phyloP scores from a whole-genome alignment of 1,140 invertebrate genomes.

The Macrocentrus cingulum region DNA sequence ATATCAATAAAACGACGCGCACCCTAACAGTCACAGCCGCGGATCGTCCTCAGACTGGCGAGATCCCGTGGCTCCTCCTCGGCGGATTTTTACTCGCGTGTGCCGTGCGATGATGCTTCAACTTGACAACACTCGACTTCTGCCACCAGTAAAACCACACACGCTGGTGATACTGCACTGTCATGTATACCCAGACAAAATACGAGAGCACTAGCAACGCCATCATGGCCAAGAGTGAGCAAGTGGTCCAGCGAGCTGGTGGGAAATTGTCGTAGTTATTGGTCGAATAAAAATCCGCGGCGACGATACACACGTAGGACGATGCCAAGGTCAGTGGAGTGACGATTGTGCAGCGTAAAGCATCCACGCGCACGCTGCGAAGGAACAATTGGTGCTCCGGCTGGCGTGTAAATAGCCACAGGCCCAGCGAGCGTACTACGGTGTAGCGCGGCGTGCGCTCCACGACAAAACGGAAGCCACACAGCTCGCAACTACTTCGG shows the following conservation, averaged over 20 bases:
- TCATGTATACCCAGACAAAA: slow-evolving; percentile 57
- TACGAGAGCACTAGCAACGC: slow-evolving; percentile 56
- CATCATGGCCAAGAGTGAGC: slow-evolving; percentile 56
- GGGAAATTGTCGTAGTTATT: slow-evolving; percentile 55
- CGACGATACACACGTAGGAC: slow-evolving; percentile 58
- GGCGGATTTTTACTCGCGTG: slow-evolving; percentile 18
- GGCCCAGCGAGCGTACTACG: slow-evolving; percentile 35
- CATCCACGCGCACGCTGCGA: slow-evolving; percentile 45
- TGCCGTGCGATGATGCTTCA: slow-evolving; percentile 20
- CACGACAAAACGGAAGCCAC: slow-evolving; percentile 43
- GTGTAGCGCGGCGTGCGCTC: slow-evolving; percentile 42
- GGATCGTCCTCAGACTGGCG: slow-evolving; percentile 26
- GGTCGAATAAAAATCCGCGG: slow-evolving; percentile 57
- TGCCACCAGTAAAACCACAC: slow-evolving; percentile 63
- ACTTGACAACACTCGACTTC: slow-evolving; percentile 54
- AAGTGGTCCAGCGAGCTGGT: slow-evolving; percentile 55
- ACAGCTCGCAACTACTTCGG: slow-evolving; percentile 51
- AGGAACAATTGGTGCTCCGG: slow-evolving; percentile 40
- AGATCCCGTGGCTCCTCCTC: slow-evolving; percentile 21
- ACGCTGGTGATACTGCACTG: slow-evolving; percentile 55
- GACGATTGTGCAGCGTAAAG: slow-evolving; percentile 53
- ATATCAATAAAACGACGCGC: slow-evolving; percentile 83
- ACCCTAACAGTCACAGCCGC: slow-evolving; percentile 52
- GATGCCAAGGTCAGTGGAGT: slow-evolving; percentile 57
- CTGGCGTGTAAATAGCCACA: slow-evolving; percentile 41